Conservation (phyloP, 2,888 invertebrate species). For the Bembecia ichneumoniformis region DNA sequence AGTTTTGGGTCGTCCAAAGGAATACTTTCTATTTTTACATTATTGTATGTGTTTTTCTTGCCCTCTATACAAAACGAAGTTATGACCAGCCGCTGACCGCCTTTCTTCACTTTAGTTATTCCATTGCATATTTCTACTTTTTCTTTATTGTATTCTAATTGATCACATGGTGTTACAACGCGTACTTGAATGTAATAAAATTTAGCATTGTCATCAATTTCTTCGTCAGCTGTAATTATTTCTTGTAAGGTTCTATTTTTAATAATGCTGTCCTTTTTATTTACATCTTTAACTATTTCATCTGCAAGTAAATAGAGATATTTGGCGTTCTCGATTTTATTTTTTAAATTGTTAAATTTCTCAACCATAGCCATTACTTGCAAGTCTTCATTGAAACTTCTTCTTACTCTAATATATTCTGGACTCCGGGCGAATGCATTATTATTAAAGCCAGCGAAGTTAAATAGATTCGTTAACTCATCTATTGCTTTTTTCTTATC, state of each 20-base stretch:
- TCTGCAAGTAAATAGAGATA: slow-evolving; percentile 36
- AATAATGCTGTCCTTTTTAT: slow-evolving; percentile 37
- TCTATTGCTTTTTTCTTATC: slow-evolving; percentile 59
- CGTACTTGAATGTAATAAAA: slow-evolving; percentile 44
- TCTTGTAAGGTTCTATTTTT: slow-evolving; percentile 37
- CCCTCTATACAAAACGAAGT: slow-evolving; percentile 63
- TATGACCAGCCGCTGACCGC: slow-evolving; percentile 56
- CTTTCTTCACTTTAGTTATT: slow-evolving; percentile 50
- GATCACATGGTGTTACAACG: slow-evolving; percentile 37
- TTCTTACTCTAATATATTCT: slow-evolving; percentile 26
- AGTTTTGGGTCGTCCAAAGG: slow-evolving; percentile 37
- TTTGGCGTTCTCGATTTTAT: slow-evolving; percentile 36
- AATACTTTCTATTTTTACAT: slow-evolving; percentile 21
- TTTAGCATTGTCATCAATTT: slow-evolving; percentile 32
- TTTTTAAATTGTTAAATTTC: slow-evolving; percentile 36
- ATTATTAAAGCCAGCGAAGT: slow-evolving; percentile 37
- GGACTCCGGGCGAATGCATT: slow-evolving; percentile 11
- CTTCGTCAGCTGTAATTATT: slow-evolving; percentile 44
- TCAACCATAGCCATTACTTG: slow-evolving; percentile 31
- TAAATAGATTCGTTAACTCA: slow-evolving; percentile 52
- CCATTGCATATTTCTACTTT: slow-evolving; percentile 66
- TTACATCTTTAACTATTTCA: slow-evolving; percentile 41
- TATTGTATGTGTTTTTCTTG: slow-evolving; percentile 16
- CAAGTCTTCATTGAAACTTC: slow-evolving; percentile 42
- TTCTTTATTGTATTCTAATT: slow-evolving; percentile 31